phyloP scores from a whole-genome alignment of 2,113 vertebrate species.

The Clupea harengus region DNA sequence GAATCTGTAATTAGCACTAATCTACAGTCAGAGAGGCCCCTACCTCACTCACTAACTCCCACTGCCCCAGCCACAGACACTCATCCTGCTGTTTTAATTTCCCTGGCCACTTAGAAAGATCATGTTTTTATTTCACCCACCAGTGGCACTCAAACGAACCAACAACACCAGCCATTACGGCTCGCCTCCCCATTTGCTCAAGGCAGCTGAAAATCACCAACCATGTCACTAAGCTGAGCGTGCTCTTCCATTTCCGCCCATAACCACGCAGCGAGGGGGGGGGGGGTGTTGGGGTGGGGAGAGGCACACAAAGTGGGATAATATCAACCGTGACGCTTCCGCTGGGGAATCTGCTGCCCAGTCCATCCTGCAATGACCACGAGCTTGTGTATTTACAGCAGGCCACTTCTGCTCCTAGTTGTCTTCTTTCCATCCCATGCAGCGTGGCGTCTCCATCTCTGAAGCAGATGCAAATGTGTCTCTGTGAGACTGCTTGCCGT shows the following conservation, averaged over 20 bases:
- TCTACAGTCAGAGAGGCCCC: constrained; percentile 64
- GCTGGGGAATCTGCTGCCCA: neutral
- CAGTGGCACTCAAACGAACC: constrained; percentile 71
- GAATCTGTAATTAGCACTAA: constrained; percentile 76
- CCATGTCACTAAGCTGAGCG: constrained; percentile 63
- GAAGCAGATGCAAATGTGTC: constrained; percentile 12
- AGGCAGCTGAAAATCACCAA: constrained; percentile 72
- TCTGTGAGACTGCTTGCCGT: neutral
- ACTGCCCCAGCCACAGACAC: neutral
- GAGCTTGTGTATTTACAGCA: neutral
- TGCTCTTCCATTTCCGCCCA: constrained; percentile 63
- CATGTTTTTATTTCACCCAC: constrained; percentile 64
- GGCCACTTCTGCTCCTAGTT: neutral
- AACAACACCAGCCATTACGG: constrained; percentile 65
- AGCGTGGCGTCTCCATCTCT: neutral
- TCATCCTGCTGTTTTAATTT: constrained; percentile 58
- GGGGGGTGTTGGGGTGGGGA: constrained; percentile 37
- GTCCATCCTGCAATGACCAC: neutral
- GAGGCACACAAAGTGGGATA: constrained; percentile 51
- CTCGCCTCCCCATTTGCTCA: constrained; percentile 61
- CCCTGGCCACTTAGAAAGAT: constrained; percentile 69
- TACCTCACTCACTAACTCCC: constrained; percentile 46
- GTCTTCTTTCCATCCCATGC: neutral
- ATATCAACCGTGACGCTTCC: constrained; percentile 36
- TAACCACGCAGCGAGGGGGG: constrained; percentile 55